Evolutionary conservation across 2,797 vertebrate species (phyloP), one percentile per base, ranked within the genome.

Genomic region (Brachyrhaphis roseni): DNA sequence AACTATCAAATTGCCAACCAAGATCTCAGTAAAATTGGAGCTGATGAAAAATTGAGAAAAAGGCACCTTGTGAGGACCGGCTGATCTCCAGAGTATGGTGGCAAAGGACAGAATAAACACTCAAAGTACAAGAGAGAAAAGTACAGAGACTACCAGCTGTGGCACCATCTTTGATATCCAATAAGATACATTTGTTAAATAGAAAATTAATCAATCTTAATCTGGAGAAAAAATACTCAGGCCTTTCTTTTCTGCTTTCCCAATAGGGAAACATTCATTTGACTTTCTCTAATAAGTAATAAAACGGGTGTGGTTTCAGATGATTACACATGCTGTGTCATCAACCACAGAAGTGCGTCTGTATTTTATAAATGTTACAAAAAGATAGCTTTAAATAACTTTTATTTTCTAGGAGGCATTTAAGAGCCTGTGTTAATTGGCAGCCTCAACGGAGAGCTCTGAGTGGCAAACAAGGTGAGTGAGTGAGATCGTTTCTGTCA

Each of bases 391-490:
- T 80, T 26, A 36, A 51, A 77, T 23, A 36, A 20, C 68, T 80
- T 51, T 18, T 23, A 5, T 23, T 10, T 26, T 53, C 55, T 57
- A 77, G 75, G 64, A 86, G 64, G 71, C 74, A 64, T 83, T 83
- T 78, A 83, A 84, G 73, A 84, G 79, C 57, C 64, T 5, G 7
- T 78, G 87, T 81, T 92, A 93, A 95, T 94, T 93, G 91, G 83
- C 81, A 73, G 82, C 78, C 83, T 75, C 81, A 83, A 79, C 84
- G 89, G 85, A 86, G 70, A 78, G 79, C 80, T 86, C 76, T 80
- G 88, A 91, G 88, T 89, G 90, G 82, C 92, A 94, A 94, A 91
- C 90, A 92, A 92, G 90, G 92, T 88, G 87, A 93, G 82, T 84
- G 83, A 91, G 86, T 81, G 84, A 87, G 88, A 89, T 90, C 85